A percentile compares a stretch with the other conserved stretches of the same genome.
Conservation (phyloP, 2,113 vertebrate species). For the Saccopteryx bilineata region DNA sequence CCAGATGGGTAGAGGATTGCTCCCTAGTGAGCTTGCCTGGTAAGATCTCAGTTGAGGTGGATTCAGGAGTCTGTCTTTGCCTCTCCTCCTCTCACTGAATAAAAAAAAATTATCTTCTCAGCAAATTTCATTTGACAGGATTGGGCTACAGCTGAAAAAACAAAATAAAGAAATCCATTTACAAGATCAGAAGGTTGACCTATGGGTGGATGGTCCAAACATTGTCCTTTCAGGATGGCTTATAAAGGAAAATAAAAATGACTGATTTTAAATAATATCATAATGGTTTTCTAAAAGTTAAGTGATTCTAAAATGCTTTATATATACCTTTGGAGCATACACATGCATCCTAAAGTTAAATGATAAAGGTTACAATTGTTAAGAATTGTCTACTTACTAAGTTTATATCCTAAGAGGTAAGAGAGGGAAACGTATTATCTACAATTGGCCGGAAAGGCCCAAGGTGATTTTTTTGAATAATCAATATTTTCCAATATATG, state of each 20-base stretch:
- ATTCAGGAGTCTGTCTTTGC: too few species aligned
- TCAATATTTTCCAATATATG: conserved; percentile 71
- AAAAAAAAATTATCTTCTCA: background rate
- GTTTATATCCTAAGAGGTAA: conserved; percentile 64
- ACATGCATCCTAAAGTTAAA: conserved; percentile 54
- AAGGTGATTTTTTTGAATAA: conserved; percentile 78
- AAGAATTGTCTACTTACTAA: conserved; percentile 61
- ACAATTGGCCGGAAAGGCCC: conserved; percentile 62
- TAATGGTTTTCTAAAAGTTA: conserved; percentile 74
- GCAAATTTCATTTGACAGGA: conserved; percentile 14
- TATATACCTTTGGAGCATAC: background rate
- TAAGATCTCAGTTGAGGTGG: too few species aligned
- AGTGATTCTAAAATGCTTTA: conserved; percentile 66
- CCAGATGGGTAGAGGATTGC: too few species aligned
- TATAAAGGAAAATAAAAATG: conserved; percentile 44
- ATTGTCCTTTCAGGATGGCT: conserved; percentile 7
- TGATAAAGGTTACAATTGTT: conserved; percentile 56
- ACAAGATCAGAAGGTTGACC: conserved; percentile 53
- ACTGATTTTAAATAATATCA: conserved; percentile 55
- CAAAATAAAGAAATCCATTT: conserved; percentile 49
- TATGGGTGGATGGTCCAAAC: background rate
- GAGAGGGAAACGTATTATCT: conserved; percentile 56
- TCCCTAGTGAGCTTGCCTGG: too few species aligned
- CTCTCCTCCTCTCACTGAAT: background rate
- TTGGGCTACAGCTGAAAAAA: background rate